Conservation (phyloP, 2,797 vertebrate genomes). For the Urophycis tenuis region DNA sequence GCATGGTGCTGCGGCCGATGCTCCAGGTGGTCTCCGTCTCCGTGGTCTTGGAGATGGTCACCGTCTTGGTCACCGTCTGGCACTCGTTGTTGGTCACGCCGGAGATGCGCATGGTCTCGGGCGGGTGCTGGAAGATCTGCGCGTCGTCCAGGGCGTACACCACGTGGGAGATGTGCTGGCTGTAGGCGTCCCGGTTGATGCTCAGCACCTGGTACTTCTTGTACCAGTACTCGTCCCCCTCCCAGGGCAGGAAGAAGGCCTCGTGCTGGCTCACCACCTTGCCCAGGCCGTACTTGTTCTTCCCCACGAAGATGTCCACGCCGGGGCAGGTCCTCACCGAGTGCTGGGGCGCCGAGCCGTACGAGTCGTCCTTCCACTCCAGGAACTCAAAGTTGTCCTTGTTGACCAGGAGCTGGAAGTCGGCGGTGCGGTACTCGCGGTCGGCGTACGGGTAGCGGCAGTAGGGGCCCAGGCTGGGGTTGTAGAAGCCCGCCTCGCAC, state of each 20-base stretch:
- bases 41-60: conserved; percentile 65
- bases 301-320: conserved; percentile 64
- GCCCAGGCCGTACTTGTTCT: conserved; percentile 73
- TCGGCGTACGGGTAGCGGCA: conserved; percentile 69
- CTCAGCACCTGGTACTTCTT: conserved; percentile 68
- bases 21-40: conserved; percentile 68
- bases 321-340: conserved; percentile 60
- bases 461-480: conserved; percentile 60
- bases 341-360: conserved; percentile 57
- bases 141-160: conserved; percentile 63
- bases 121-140: conserved; percentile 65
- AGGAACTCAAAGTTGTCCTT: conserved; percentile 70
- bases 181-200: conserved; percentile 62
- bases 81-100: conserved; percentile 71
- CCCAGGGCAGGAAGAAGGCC: conserved; percentile 71
- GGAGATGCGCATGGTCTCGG: conserved; percentile 68
- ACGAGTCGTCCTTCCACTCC: conserved; percentile 64
- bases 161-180: conserved; percentile 65
- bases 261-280: conserved; percentile 65
- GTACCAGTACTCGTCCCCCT: conserved; percentile 74
- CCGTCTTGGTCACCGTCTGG: conserved; percentile 57
- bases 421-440: conserved; percentile 56
- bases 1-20: conserved; percentile 68
- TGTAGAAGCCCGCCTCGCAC: conserved; percentile 70
- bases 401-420: conserved; percentile 70